Evolutionary conservation across 2,888 invertebrate genomes (phyloP), one percentile per base, ranked within the genome.

Genomic region (Allacma fusca): DNA sequence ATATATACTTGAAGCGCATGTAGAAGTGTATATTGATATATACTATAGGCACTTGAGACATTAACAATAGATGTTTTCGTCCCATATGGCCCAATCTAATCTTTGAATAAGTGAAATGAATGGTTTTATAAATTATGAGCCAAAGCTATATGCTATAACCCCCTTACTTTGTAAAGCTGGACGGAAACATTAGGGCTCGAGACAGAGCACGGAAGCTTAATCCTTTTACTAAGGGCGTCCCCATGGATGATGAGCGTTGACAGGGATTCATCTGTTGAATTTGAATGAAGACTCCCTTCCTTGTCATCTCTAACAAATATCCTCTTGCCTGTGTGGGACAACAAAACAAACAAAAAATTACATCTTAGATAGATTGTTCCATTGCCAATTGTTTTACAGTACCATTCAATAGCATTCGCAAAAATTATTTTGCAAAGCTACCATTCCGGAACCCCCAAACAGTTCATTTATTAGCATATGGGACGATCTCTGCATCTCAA

Each of bases 141-240:
- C 29, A 74, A 57, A 21, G 59, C 23, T 4, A n/a, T n/a, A n/a
- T n/a, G n/a, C n/a, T n/a, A n/a, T n/a, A 26, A 7, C 29, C 23
- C 23, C 69, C 50, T 65, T 79, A 74, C 74, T 78, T 81, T 81
- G 65, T 71, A 77, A 21, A 81, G 69, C 57, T 76, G 75, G 19
- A 80, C 80, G 19, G 68, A 65, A 44, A 78, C 73, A 57, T 79
- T 78, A 44, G 78, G 78, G 26, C 78, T 68, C 1, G 81, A 78
- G 9, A 79, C 78, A n/a, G 79, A 77, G 72, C 82, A 82, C 23
- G 82, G 82, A 57, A 82, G 69, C 28, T 76, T 76, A 29, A 82
- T 79, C 81, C 82, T 80, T 21, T 78, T 64, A 50, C 50, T 74
- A n/a, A 50, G 76, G 28, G 79, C 75, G 12, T 79, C 77, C 40